Percentiles rank a stretch among this genome's conserved stretches.
Conservation (phyloP, 2,888 invertebrate species). For the Andrena dorsata region DNA sequence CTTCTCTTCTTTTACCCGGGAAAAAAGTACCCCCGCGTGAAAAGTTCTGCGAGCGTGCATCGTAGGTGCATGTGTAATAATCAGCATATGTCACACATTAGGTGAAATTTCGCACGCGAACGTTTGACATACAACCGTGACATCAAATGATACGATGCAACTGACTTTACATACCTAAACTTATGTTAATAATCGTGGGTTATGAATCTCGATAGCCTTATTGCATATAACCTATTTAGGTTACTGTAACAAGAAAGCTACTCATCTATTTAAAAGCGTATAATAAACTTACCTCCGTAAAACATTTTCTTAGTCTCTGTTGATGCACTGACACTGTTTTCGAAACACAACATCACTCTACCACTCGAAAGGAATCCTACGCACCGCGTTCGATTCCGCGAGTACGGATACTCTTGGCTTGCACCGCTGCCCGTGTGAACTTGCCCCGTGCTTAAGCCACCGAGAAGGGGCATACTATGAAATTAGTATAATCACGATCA, state of each 20-base stretch:
- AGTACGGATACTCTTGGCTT: constrained; percentile 64
- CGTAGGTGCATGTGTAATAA: neutral
- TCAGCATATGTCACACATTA: constrained; percentile 5
- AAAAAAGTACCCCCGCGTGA: neutral
- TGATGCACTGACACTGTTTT: neutral
- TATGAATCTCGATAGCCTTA: constrained; percentile 13
- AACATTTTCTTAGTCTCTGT: neutral
- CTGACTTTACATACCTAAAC: constrained; percentile 8
- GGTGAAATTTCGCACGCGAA: constrained; percentile 13
- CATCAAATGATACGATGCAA: constrained; percentile 8
- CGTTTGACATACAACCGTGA: neutral
- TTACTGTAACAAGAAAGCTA: too few species aligned
- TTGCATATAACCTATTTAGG: constrained; percentile 11
- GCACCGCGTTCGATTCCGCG: constrained; percentile 61
- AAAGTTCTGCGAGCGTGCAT: neutral
- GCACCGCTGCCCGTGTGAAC: constrained; percentile 73
- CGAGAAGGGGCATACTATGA: constrained; percentile 79
- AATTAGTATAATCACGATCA: constrained; percentile 82
- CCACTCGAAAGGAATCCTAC: constrained; percentile 7
- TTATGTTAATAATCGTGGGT: constrained; percentile 11
- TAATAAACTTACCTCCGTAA: constrained; percentile 26
- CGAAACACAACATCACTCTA: constrained; percentile 26
- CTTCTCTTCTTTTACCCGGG: neutral
- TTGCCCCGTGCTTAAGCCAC: constrained; percentile 74
- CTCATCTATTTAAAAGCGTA: neutral